phyloP scores from a whole-genome alignment of 2,113 vertebrate species.

The Xiphophorus couchianus region DNA sequence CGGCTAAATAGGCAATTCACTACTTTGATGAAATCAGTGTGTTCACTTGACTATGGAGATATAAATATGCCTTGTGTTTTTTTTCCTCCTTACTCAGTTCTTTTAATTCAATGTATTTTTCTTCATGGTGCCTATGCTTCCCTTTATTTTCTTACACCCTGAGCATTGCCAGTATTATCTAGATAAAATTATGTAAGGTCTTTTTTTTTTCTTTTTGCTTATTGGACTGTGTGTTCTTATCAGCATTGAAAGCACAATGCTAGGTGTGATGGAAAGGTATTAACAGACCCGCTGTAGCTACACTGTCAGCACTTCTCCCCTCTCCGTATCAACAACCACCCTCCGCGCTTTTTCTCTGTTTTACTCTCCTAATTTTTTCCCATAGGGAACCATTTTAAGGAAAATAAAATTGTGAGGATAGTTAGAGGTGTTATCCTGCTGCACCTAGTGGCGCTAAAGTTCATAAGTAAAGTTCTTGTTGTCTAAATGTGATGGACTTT shows the following conservation, averaged over 20 bases:
- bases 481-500: background rate
- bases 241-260: slow-evolving; percentile 77
- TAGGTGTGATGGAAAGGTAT: slow-evolving; percentile 78
- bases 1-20: slow-evolving; percentile 62
- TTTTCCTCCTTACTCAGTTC: slow-evolving; percentile 35
- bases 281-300: slow-evolving; percentile 67
- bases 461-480: slow-evolving; percentile 1
- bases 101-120: slow-evolving; percentile 65
- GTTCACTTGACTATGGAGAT: slow-evolving; percentile 71
- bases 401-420: slow-evolving; percentile 5
- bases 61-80: slow-evolving; percentile 54
- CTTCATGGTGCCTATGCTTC: slow-evolving; percentile 45
- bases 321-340: slow-evolving; percentile 57
- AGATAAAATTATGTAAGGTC: slow-evolving; percentile 74
- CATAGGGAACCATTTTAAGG: slow-evolving; percentile 9
- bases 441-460: background rate
- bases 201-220: slow-evolving; percentile 67
- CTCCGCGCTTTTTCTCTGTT: slow-evolving; percentile 29
- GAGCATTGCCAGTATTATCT: slow-evolving; percentile 63
- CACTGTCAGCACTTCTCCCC: slow-evolving; percentile 76
- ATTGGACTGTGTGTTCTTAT: slow-evolving; percentile 80
- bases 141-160: slow-evolving; percentile 32
- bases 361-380: slow-evolving; percentile 8
- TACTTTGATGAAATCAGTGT: slow-evolving; percentile 67
- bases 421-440: background rate